Evolutionary conservation across 2,888 invertebrate genomes (phyloP).

Genomic region (Pristionchus fissidentatus): DNA sequence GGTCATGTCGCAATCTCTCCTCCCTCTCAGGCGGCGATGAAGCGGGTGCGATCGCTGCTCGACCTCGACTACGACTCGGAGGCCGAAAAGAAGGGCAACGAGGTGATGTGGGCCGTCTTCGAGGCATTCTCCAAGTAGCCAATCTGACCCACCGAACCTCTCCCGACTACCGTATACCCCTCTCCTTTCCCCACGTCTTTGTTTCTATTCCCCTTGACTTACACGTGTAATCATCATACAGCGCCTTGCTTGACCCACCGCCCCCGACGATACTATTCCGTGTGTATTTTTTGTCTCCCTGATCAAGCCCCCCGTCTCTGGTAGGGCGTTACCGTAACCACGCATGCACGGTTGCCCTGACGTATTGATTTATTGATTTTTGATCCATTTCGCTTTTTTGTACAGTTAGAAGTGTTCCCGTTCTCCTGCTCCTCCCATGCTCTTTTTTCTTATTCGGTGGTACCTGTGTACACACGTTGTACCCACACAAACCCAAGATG

Average conservation of each 20-base stretch:
- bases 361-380: too few relatives aligned
- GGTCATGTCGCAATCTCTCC: conserved; percentile 60
- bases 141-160: conserved; percentile 35
- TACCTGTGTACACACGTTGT: too few relatives aligned
- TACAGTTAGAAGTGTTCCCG: too few relatives aligned
- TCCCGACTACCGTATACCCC: background rate
- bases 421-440: too few relatives aligned
- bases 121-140: conserved; percentile 96
- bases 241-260: conserved; percentile 4
- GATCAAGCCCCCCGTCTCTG: background rate
- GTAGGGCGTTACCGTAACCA: too few relatives aligned
- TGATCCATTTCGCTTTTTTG: too few relatives aligned
- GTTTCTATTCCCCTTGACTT: background rate
- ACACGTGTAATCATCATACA: background rate
- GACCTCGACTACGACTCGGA: conserved; percentile 97
- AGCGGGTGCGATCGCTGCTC: conserved; percentile 92
- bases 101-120: conserved; percentile 98
- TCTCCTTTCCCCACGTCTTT: background rate
- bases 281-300: background rate
- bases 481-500: too few relatives aligned
- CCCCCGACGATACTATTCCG: background rate
- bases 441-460: conserved; percentile 23
- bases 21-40: conserved; percentile 85
- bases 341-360: too few relatives aligned
- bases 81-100: conserved; percentile 84